Evolutionary conservation across 2,888 invertebrate species (phyloP).

Genomic region (Lysandra coridon): DNA sequence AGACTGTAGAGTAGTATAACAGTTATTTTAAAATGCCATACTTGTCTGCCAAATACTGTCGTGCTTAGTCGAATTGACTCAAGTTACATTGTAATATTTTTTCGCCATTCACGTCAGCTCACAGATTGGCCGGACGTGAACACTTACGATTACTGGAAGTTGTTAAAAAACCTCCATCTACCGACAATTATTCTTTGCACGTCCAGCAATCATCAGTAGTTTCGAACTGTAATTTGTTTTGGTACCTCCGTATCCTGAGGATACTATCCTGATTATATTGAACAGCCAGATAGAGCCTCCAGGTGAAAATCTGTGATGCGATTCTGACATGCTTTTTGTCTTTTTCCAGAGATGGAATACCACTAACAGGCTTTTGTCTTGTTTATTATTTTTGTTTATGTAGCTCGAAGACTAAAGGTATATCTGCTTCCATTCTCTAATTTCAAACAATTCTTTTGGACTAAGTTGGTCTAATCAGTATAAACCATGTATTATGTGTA

Average conservation of each 20-base stretch:
- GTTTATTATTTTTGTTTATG: no score
- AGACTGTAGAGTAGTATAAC: no score
- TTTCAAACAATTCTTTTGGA: no score
- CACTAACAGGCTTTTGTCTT: no score
- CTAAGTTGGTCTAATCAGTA: no score
- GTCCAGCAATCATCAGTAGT: constrained; percentile 4
- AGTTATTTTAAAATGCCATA: not conserved
- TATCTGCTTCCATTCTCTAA: no score
- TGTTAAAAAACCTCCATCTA: constrained; percentile 18
- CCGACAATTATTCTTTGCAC: constrained; percentile 6
- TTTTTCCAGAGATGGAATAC: no score
- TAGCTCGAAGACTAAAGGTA: no score
- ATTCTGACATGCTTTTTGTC: not conserved
- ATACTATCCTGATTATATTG: not conserved
- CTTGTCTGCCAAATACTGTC: not conserved
- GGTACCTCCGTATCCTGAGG: not conserved
- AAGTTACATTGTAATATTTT: not conserved
- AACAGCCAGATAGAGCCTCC: not conserved
- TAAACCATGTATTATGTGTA: no score
- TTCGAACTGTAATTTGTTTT: not conserved
- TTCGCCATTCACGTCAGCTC: not conserved
- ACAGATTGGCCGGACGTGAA: constrained; percentile 8
- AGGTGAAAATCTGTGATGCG: no score
- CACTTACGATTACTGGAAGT: constrained; percentile 21
- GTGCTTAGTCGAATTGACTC: not conserved